Evolutionary conservation across 2,113 vertebrate species (phyloP).

Genomic region (Leucopternis melanops): DNA sequence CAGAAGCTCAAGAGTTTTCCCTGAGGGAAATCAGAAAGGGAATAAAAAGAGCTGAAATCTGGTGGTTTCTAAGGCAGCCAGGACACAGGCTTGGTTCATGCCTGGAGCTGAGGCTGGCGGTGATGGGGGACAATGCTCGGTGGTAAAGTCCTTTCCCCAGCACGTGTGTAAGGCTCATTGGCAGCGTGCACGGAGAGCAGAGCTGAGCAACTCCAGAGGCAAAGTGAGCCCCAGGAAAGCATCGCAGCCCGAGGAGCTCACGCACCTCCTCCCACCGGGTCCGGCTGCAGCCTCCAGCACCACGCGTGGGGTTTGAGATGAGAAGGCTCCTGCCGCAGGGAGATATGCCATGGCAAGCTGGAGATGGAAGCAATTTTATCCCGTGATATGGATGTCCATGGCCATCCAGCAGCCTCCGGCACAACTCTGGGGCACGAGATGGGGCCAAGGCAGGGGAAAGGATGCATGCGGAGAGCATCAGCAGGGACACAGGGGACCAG

Average conservation of each 20-base stretch:
- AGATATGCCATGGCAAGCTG: background rate
- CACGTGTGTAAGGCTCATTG: fast-evolving
- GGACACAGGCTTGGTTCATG: background rate
- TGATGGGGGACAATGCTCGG: background rate
- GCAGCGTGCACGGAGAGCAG: fast-evolving
- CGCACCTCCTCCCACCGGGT: fast-evolving
- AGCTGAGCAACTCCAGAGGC: background rate
- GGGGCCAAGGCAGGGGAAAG: background rate
- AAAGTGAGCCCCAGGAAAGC: background rate
- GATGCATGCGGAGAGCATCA: background rate
- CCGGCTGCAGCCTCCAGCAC: background rate
- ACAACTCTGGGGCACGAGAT: fast-evolving
- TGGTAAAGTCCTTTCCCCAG: background rate
- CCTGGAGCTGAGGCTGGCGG: fast-evolving
- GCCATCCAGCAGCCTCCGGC: background rate
- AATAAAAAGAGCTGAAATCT: background rate
- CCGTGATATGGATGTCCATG: background rate
- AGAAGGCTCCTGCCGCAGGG: background rate
- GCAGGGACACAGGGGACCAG: background rate
- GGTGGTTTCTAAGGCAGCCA: background rate
- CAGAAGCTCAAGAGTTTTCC: background rate
- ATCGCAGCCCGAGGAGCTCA: fast-evolving
- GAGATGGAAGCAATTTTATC: background rate
- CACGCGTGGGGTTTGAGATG: fast-evolving
- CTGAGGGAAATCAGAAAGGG: background rate